These are phyloP conservation scores for Pipra filicauda DNA, from an alignment of 2,113 vertebrate species.

Conservation along the genomic window DNA sequence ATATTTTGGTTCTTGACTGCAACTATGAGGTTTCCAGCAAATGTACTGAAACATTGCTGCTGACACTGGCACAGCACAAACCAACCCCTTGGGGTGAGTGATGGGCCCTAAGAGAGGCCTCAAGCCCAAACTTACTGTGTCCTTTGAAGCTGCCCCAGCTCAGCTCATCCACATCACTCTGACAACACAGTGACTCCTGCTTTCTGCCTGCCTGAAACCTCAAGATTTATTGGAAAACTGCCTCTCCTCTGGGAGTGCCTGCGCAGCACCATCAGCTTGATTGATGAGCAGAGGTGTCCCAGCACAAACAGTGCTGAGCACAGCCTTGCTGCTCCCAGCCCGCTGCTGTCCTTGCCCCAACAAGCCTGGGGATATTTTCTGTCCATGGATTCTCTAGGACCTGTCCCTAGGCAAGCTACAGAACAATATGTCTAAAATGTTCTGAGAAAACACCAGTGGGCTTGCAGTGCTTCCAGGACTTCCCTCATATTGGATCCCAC, in stretches of 20 bases:
- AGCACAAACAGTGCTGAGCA: background rate
- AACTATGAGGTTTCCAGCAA: background rate
- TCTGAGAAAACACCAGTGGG: background rate
- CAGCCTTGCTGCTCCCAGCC: background rate
- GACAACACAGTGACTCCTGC: background rate
- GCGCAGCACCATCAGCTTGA: background rate
- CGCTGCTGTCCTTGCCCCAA: background rate
- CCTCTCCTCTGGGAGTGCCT: background rate
- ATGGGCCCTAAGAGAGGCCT: background rate
- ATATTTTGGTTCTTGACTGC: background rate
- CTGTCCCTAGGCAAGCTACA: background rate
- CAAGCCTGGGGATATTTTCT: background rate
- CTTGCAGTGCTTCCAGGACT: background rate
- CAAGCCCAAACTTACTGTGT: background rate
- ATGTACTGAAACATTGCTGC: background rate
- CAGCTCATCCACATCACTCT: background rate
- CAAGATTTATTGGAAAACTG: background rate
- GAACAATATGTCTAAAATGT: background rate
- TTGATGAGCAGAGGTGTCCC: background rate
- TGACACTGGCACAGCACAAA: background rate
- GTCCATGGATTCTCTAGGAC: background rate
- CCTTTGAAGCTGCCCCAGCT: background rate
- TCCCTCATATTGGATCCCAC: background rate
- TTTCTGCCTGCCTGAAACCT: background rate
- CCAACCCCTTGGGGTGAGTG: background rate